Base-by-base conservation (phyloP, 2,888 invertebrate species). In the Zygogramma bicolorata region DNA sequence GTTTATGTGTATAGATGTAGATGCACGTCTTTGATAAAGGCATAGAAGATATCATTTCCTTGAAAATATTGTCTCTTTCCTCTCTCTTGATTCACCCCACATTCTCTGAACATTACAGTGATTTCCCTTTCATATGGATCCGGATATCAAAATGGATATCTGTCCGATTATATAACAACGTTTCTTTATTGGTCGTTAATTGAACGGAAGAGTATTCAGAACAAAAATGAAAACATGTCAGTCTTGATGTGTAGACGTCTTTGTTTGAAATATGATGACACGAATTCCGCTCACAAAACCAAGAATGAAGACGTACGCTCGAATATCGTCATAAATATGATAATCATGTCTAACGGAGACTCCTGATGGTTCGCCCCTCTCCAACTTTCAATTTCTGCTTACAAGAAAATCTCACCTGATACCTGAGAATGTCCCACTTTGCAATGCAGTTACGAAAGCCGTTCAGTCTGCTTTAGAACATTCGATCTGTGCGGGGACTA, bases 381-480 rank as follows among this genome's bases (percentile, higher is more conserved):
- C 70, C 68, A 65, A 65, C 69, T 72, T 72, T 65, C 62, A 49
- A 65, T 67, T 70, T 71, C 60, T 46, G 71, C 46, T 27, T 8
- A 59, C 60, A 34, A 31, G 70, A 65, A 69, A 70, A 27, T 66
- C 53, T 66, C 65, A 61, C 61, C 13, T 42, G 20, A n/a, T 18
- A 61, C 61, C 13, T 59, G 38, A n/a, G 38, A 10, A 40, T 38
- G 27, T 27, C 57, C 29, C 29, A 40, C 53, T 25, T 18, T 22
- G 53, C 3, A 53, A 22, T n/a, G 25, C 8, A n/a, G n/a, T 53
- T 53, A 63, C 65, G 61, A 69, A 42, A 67, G 49, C 42, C 29
- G 53, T 53, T 29, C 40, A 63, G 62, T 68, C 59, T 68, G 70
- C 62, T 18, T 38, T 20, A 65, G 38, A n/a, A 34, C 49, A 62